phyloP scores from a whole-genome alignment of 2,888 invertebrate genomes.

The Synergus laeviventris region DNA sequence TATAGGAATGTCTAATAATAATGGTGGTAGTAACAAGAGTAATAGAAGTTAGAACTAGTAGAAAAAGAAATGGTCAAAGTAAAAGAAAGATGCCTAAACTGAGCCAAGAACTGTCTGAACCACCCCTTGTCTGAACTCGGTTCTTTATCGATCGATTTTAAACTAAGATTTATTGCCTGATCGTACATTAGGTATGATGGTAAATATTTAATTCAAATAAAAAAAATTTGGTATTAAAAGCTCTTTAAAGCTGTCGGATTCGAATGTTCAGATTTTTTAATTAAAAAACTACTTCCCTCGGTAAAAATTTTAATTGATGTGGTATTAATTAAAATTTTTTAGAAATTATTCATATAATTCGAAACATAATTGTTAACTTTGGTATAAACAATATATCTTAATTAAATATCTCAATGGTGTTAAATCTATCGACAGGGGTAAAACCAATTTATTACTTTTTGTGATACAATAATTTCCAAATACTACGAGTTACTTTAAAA shows the following conservation, averaged over 20 bases:
- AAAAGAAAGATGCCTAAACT: conserved; percentile 27
- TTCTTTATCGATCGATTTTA: conserved; percentile 31
- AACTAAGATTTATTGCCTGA: conserved; percentile 26
- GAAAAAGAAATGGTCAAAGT: conserved; percentile 10
- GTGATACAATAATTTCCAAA: too few species aligned
- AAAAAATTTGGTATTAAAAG: too few species aligned
- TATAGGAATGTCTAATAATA: conserved; percentile 14
- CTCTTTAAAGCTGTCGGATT: neutral
- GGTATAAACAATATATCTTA: too few species aligned
- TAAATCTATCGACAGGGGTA: too few species aligned
- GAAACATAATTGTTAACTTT: too few species aligned
- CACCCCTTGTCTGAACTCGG: conserved; percentile 23
- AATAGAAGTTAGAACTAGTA: conserved; percentile 36
- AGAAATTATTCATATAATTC: too few species aligned
- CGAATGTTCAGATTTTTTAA: neutral
- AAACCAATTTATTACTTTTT: too few species aligned
- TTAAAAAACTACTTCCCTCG: neutral
- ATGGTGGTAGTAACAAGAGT: conserved; percentile 34
- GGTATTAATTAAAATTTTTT: too few species aligned
- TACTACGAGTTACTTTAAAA: too few species aligned
- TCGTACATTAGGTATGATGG: neutral
- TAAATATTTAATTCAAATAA: neutral
- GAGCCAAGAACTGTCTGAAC: conserved; percentile 28
- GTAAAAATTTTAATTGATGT: neutral
- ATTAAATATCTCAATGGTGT: too few species aligned